These are phyloP conservation scores for Neuroterus valhalla DNA, from an alignment of 1,140 invertebrate genomes.

Conservation along the genomic window DNA sequence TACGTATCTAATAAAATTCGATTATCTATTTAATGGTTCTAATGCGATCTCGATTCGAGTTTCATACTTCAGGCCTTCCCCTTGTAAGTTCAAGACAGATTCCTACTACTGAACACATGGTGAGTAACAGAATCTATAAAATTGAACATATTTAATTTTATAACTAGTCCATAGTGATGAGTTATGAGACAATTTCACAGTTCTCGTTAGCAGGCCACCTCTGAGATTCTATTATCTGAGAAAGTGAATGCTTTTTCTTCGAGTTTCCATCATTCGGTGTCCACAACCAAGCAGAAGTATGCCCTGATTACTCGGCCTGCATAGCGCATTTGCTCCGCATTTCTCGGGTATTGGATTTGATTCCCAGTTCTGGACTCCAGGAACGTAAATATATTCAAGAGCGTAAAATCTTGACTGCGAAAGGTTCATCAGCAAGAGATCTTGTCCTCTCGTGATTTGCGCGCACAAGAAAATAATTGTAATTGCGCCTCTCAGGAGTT, in stretches of 20 bases:
- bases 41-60: too few species aligned
- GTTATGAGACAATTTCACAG: slow-evolving; percentile 1
- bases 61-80: too few species aligned
- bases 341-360: neutral
- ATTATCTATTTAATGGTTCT: too few species aligned
- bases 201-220: slow-evolving; percentile 3
- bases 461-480: slow-evolving; percentile 13
- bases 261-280: neutral
- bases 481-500: slow-evolving; percentile 8
- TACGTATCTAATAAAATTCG: too few species aligned
- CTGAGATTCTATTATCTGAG: slow-evolving; percentile 3
- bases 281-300: neutral
- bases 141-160: too few species aligned
- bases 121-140: too few species aligned
- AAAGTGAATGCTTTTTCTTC: neutral
- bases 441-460: neutral
- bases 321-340: neutral
- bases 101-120: too few species aligned
- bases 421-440: neutral
- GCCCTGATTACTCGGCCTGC: neutral
- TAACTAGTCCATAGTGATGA: neutral
- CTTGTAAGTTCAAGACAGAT: too few species aligned
- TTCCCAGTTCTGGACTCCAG: neutral
- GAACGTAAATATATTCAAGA: slow-evolving; percentile 24
- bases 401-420: neutral